phyloP scores from a whole-genome alignment of 2,113 vertebrate genomes.

The Meriones unguiculatus region DNA sequence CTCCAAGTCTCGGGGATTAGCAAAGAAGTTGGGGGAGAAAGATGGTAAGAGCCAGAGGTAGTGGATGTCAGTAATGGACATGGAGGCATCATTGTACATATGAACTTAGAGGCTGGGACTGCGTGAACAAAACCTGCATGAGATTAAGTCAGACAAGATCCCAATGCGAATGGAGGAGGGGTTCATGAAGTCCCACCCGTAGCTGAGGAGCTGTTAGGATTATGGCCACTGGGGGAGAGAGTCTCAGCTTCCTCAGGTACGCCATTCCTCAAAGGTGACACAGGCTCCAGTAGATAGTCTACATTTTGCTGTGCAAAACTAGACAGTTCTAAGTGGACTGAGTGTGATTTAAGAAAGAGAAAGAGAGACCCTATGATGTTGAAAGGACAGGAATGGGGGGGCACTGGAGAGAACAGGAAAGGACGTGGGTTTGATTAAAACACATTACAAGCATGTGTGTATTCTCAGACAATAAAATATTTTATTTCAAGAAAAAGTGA shows the following conservation, averaged over 20 bases:
- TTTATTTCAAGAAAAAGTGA: slow-evolving; percentile 1
- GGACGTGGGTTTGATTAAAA: background rate
- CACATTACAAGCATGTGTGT: too few species aligned
- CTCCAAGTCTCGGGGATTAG: background rate
- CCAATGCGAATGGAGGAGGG: background rate
- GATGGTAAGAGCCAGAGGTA: background rate
- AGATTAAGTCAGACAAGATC: background rate
- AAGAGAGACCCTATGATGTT: background rate
- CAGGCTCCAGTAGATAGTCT: background rate
- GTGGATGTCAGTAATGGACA: background rate
- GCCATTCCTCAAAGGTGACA: background rate
- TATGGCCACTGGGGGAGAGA: background rate
- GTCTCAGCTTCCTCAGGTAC: background rate
- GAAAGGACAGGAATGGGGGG: background rate
- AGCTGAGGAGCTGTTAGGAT: background rate
- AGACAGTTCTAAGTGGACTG: background rate
- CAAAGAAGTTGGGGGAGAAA: background rate
- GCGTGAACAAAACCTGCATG: background rate
- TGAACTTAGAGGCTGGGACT: background rate
- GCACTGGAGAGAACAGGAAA: background rate
- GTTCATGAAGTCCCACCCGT: background rate
- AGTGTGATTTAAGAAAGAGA: background rate
- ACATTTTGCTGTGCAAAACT: background rate
- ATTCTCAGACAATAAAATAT: background rate
- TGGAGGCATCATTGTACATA: background rate